Evolutionary conservation across 2,888 invertebrate species (phyloP), one percentile per base, ranked within the genome.

Genomic region (Tetheella fluctuosa): DNA sequence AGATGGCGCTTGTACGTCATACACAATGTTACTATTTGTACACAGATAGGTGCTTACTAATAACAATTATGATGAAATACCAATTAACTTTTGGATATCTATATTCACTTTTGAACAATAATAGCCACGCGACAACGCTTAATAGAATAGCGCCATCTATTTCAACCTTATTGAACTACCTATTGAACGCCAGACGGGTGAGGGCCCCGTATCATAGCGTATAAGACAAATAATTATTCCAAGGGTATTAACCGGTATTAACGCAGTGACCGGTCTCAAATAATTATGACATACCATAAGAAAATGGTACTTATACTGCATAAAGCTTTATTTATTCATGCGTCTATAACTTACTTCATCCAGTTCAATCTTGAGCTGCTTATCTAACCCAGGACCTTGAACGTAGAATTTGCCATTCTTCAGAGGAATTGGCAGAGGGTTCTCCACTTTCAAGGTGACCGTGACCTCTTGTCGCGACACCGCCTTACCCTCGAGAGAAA

Each of bases 351-450:
- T 73, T 76, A 95, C 95, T 94, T 96, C 95, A 62, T 94, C 90
- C 13, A 97, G 81, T 79, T 95, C 95, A 66, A 97, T 94, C 81
- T 96, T 96, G 13, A 97, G 81, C 59, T 96, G 95, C 59, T 95
- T 94, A 1, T 96, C 95, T 58, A 98, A 88, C 0, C 98, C 98
- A 0, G 97, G 96, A 0, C 97, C 97, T 81, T 98, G 97, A 60
- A 98, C 94, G 34, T 95, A 94, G 83, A 98, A 98, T 77, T 95
- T 94, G 20, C 96, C 96, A 71, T 96, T 96, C 70, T 94, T 96
- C 68, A 98, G 82, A 0, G 96, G 92, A 54, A 97, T 94, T 0
- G 98, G 98, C 55, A 98, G 84, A 0, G 98, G 97, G 91, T 98
- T 98, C 67, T 94, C 95, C 30, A 98, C 93, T 57, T 94, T 95